A percentile compares a stretch with the other conserved stretches of the same genome.
phyloP scores from a whole-genome alignment of 2,888 invertebrate genomes.

The Brassicogethes aeneus region DNA sequence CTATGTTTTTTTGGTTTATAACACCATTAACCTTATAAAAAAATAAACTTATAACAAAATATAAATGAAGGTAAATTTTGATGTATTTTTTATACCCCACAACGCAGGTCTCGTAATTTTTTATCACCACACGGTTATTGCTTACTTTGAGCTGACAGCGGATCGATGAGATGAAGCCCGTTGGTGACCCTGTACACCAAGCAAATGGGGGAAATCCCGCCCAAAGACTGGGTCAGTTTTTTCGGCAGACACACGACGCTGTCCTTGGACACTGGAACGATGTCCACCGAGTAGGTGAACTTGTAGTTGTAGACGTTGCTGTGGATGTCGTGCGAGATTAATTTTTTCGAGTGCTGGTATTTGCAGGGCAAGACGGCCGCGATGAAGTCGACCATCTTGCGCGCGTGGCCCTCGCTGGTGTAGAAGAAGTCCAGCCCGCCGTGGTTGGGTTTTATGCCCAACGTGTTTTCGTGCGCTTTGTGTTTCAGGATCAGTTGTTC shows the following conservation, averaged over 20 bases:
- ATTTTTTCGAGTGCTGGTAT: constrained; percentile 82
- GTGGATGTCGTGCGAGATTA: constrained; percentile 95
- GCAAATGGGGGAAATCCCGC: constrained; percentile 81
- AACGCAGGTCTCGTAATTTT: too few relatives aligned
- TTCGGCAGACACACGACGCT: constrained; percentile 84
- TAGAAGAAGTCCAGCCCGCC: constrained; percentile 91
- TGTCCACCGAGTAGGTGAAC: constrained; percentile 87
- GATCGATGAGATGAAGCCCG: constrained; percentile 88
- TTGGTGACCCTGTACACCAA: constrained; percentile 84
- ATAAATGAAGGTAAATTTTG: too few relatives aligned
- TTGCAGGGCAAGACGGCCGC: constrained; percentile 79
- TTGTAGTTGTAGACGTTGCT: constrained; percentile 97
- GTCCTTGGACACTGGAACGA: constrained; percentile 93
- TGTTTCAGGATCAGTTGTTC: constrained; percentile 96
- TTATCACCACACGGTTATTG: too few relatives aligned
- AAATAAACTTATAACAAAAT: too few relatives aligned
- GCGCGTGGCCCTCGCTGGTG: constrained; percentile 77
- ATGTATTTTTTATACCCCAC: too few relatives aligned
- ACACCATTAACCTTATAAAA: too few relatives aligned
- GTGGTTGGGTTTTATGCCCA: constrained; percentile 59
- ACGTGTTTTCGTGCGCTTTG: constrained; percentile 80
- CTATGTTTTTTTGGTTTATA: too few relatives aligned
- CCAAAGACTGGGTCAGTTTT: constrained; percentile 76
- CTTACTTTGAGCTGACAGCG: constrained; percentile 72
- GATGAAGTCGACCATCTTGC: constrained; percentile 94